Evolutionary conservation across 2,797 vertebrate species (phyloP).

Genomic region (Parotocinclus haroldoi): DNA sequence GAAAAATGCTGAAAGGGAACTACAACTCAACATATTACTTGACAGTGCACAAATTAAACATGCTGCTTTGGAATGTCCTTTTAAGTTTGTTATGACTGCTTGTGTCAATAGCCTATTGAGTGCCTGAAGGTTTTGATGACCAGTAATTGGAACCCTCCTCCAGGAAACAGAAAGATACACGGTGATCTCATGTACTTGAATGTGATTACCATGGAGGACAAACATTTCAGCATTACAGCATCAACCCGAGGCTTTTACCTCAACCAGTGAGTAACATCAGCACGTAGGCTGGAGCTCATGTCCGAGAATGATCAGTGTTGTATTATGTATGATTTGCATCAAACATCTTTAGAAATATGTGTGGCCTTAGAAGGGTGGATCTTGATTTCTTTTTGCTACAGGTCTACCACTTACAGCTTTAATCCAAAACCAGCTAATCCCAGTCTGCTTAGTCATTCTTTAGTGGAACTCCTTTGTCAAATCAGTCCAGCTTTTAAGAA

Average conservation of each 20-base stretch:
- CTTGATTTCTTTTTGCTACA: slow-evolving; percentile 51
- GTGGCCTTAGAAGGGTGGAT: neutral
- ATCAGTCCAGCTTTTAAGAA: slow-evolving; percentile 94
- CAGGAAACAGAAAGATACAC: slow-evolving; percentile 92
- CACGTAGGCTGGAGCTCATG: neutral
- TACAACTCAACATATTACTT: neutral
- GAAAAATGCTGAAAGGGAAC: too few relatives aligned
- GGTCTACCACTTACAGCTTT: slow-evolving; percentile 89
- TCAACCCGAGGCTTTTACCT: slow-evolving; percentile 88
- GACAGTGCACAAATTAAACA: neutral
- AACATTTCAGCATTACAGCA: slow-evolving; percentile 84
- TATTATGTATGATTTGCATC: neutral
- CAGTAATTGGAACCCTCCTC: slow-evolving; percentile 95
- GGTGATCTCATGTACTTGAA: slow-evolving; percentile 92
- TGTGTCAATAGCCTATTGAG: slow-evolving; percentile 76
- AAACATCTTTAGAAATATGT: neutral
- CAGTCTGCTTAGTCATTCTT: slow-evolving; percentile 89
- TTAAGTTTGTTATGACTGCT: neutral
- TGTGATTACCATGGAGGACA: slow-evolving; percentile 84
- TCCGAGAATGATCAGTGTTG: neutral
- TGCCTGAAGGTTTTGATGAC: slow-evolving; percentile 86
- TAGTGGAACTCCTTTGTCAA: slow-evolving; percentile 90
- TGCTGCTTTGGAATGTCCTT: neutral
- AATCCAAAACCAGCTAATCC: slow-evolving; percentile 91
- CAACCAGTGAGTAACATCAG: slow-evolving; percentile 81